phyloP scores from a whole-genome alignment of 2,888 invertebrate species.

The Eupithecia subfuscata region DNA sequence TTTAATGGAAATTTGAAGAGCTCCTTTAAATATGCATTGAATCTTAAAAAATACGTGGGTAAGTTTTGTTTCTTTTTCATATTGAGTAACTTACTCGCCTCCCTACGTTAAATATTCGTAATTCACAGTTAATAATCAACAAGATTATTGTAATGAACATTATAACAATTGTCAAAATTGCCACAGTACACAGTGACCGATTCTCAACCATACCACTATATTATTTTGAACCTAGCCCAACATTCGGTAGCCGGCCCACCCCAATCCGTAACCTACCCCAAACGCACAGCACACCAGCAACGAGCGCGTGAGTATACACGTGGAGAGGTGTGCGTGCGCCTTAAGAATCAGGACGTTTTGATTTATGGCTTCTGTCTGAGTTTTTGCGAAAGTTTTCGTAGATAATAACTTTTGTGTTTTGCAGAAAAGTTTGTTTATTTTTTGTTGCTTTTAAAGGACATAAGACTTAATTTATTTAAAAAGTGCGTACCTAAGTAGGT shows the following conservation, averaged over 20 bases:
- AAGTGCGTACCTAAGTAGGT: too few relatives aligned
- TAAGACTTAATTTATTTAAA: background rate
- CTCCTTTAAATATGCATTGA: background rate
- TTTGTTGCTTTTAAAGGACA: background rate
- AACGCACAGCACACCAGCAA: slow-evolving; percentile 46
- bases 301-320: slow-evolving; percentile 33
- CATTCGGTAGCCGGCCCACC: slow-evolving; percentile 76
- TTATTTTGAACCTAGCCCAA: slow-evolving; percentile 76
- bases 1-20: slow-evolving; percentile 2
- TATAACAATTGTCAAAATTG: slow-evolving; percentile 21
- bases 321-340: slow-evolving; percentile 39
- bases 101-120: background rate
- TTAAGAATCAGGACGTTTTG: slow-evolving; percentile 40
- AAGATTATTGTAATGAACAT: background rate
- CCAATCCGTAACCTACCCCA: slow-evolving; percentile 81
- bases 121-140: background rate
- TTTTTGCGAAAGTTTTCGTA: slow-evolving; percentile 17
- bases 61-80: background rate
- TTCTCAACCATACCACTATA: slow-evolving; percentile 56
- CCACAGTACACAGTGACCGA: slow-evolving; percentile 49
- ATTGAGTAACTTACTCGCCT: background rate
- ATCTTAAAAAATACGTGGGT: background rate
- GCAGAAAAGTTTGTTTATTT: background rate
- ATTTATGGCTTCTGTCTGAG: slow-evolving; percentile 35
- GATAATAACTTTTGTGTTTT: slow-evolving; percentile 19